Evolutionary conservation across 2,888 invertebrate genomes (phyloP).

Genomic region (Limnephilus marmoratus): DNA sequence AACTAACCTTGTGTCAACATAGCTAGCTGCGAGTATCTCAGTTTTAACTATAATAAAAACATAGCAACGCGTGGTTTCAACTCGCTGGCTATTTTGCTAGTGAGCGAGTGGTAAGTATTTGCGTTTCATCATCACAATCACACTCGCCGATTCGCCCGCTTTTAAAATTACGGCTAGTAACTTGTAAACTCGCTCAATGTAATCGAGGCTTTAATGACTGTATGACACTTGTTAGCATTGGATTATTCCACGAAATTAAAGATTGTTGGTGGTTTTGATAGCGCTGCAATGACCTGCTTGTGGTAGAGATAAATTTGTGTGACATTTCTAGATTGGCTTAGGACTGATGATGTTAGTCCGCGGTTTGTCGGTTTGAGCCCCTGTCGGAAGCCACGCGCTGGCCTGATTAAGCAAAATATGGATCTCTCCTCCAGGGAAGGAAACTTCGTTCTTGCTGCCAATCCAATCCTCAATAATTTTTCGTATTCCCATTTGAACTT

Average conservation of each 20-base stretch:
- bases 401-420: constrained; percentile 22
- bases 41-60: no score
- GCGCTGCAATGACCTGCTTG: no score
- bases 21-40: no score
- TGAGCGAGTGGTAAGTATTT: no score
- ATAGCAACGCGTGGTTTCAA: no score
- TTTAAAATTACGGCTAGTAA: no score
- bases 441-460: neutral
- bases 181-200: no score
- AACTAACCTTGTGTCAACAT: no score
- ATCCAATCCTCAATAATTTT: neutral
- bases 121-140: no score
- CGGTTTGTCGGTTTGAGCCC: neutral
- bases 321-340: neutral
- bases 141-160: no score
- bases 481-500: neutral
- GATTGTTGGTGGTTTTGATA: neutral
- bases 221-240: neutral
- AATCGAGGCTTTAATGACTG: neutral
- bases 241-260: neutral
- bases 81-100: no score
- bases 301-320: no score
- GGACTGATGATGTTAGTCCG: neutral
- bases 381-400: neutral
- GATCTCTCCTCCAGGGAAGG: neutral